Evolutionary conservation across 1,140 invertebrate genomes (phyloP).

Genomic region (Oscheius sp.): DNA sequence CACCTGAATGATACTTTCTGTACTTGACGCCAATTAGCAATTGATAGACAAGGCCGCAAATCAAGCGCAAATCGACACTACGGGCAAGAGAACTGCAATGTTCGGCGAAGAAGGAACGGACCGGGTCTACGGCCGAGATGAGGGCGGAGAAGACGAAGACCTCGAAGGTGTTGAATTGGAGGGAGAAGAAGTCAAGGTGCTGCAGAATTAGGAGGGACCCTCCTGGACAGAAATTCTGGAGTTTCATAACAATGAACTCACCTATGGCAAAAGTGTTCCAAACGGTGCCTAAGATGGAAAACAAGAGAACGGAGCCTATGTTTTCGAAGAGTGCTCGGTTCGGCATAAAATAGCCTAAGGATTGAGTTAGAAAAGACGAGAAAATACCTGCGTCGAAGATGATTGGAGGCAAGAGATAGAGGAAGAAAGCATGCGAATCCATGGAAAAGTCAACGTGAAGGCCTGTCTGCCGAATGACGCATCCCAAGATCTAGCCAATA

Average conservation of each 20-base stretch:
- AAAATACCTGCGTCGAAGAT: conserved; percentile 63
- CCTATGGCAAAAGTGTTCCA: conserved; percentile 48
- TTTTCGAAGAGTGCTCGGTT: conserved; percentile 52
- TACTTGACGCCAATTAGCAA: too few relatives aligned
- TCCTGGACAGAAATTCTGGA: conserved; percentile 15
- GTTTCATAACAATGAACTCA: conserved; percentile 6
- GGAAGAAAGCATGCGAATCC: conserved; percentile 45
- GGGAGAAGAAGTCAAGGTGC: conserved; percentile 33
- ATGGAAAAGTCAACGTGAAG: conserved; percentile 27
- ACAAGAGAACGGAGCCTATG: conserved; percentile 42
- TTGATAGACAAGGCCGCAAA: neutral
- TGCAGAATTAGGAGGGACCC: conserved; percentile 27
- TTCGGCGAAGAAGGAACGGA: neutral
- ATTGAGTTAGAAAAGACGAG: too few relatives aligned
- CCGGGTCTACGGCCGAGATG: conserved; percentile 98
- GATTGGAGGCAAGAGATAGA: conserved; percentile 62
- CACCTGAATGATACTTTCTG: too few relatives aligned
- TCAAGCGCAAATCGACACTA: too few relatives aligned
- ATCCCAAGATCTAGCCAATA: neutral
- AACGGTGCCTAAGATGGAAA: conserved; percentile 45
- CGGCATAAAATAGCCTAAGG: conserved; percentile 51
- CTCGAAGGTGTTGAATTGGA: conserved; percentile 69
- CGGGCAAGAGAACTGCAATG: too few relatives aligned
- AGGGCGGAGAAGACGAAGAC: conserved; percentile 87
- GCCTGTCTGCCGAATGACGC: neutral